phyloP scores from a whole-genome alignment of 2,888 invertebrate species.

The Caenorhabditis imperialis region DNA sequence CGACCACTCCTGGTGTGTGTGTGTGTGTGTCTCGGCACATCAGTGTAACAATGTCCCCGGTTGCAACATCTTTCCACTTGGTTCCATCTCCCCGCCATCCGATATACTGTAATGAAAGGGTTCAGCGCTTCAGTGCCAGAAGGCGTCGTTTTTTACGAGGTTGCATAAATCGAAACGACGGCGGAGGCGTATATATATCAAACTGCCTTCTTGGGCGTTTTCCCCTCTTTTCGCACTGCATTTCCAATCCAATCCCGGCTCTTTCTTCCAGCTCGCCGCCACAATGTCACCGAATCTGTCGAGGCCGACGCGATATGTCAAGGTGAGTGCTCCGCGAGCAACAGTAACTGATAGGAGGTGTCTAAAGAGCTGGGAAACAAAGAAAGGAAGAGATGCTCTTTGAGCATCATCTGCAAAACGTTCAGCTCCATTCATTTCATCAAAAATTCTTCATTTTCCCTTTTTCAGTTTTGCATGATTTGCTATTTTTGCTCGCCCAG shows the following conservation, averaged over 20 bases:
- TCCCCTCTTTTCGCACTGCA: background rate
- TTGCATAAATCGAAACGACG: slow-evolving; percentile 52
- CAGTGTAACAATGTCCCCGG: slow-evolving; percentile 25
- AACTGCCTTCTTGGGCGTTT: slow-evolving; percentile 11
- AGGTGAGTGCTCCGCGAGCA: slow-evolving; percentile 23
- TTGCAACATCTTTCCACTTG: slow-evolving; percentile 24
- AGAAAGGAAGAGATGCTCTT: too few species aligned
- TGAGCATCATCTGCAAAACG: background rate
- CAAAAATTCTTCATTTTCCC: too few species aligned
- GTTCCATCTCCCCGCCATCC: too few species aligned
- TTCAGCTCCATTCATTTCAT: background rate
- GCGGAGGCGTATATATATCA: slow-evolving; percentile 24
- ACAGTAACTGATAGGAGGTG: background rate
- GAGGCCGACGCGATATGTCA: slow-evolving; percentile 61
- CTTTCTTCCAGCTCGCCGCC: slow-evolving; percentile 49
- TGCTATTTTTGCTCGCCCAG: too few species aligned
- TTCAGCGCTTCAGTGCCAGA: too few species aligned
- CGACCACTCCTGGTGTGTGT: slow-evolving; percentile 1
- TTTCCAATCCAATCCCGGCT: slow-evolving; percentile 16
- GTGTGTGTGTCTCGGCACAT: too few species aligned
- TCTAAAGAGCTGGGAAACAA: too few species aligned
- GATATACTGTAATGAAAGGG: too few species aligned
- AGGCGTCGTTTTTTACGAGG: slow-evolving; percentile 39
- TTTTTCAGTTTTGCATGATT: too few species aligned
- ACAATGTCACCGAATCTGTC: slow-evolving; percentile 65